These are phyloP conservation scores for Podocnemis expansa DNA, from an alignment of 2,113 vertebrate genomes.

Conservation along the genomic window DNA sequence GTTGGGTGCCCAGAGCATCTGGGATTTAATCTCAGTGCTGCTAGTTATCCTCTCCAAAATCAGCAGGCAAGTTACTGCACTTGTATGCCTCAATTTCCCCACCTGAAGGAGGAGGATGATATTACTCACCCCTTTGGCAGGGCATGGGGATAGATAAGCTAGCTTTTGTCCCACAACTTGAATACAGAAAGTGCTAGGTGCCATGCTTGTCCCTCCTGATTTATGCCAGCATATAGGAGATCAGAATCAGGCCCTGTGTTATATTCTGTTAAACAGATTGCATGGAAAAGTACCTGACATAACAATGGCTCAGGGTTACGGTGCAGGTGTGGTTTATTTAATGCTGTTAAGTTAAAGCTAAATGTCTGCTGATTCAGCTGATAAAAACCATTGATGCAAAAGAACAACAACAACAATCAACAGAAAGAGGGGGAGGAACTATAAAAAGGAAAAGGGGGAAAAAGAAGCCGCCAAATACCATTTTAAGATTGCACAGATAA, in stretches of 20 bases:
- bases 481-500: not conserved
- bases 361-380: constrained; percentile 66
- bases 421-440: not conserved
- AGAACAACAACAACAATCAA: constrained; percentile 23
- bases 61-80: not conserved
- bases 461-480: constrained; percentile 39
- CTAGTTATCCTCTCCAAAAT: not conserved
- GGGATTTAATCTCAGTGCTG: not conserved
- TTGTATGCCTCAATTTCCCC: not conserved
- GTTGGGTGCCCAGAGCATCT: not conserved
- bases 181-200: not conserved
- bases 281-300: not conserved
- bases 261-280: not conserved
- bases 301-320: constrained; percentile 15
- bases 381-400: constrained; percentile 58
- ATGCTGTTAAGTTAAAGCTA: constrained; percentile 68
- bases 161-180: not conserved
- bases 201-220: not conserved
- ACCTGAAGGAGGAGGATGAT: not conserved
- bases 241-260: not conserved
- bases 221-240: not conserved
- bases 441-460: not conserved
- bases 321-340: constrained; percentile 68
- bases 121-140: not conserved
- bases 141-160: not conserved